These are phyloP conservation scores for Temnothorax ravouxi DNA, from an alignment of 2,888 invertebrate genomes.

Conservation along the genomic window DNA sequence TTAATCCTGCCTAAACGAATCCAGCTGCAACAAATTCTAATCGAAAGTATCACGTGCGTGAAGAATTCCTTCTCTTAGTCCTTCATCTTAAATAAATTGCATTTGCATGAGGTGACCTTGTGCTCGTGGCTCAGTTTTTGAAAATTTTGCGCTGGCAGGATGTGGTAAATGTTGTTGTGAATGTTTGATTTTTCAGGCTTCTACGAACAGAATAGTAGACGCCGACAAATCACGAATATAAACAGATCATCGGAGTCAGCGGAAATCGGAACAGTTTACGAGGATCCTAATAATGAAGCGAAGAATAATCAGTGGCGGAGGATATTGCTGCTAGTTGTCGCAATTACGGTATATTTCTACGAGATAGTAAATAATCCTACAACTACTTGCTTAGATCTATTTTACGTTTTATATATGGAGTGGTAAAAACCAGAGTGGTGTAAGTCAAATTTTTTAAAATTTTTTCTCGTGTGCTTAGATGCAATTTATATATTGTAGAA, in stretches of 20 bases:
- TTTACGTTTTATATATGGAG: background rate
- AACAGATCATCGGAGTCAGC: slow-evolving; percentile 76
- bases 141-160: background rate
- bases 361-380: slow-evolving; percentile 13
- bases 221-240: slow-evolving; percentile 77
- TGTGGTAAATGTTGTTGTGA: slow-evolving; percentile 12
- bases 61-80: slow-evolving; percentile 24
- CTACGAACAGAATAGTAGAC: slow-evolving; percentile 84
- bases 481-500: too few species aligned
- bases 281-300: slow-evolving; percentile 87
- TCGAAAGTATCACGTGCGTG: slow-evolving; percentile 40
- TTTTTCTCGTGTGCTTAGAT: too few species aligned
- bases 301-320: slow-evolving; percentile 95
- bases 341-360: slow-evolving; percentile 93
- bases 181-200: slow-evolving; percentile 82
- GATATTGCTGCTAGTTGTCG: slow-evolving; percentile 97
- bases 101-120: slow-evolving; percentile 44
- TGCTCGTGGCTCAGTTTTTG: slow-evolving; percentile 27
- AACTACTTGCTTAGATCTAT: background rate
- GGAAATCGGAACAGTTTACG: slow-evolving; percentile 82
- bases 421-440: too few species aligned
- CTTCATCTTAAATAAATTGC: slow-evolving; percentile 44
- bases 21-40: slow-evolving; percentile 41
- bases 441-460: too few species aligned
- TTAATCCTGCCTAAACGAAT: slow-evolving; percentile 78